A percentile compares a stretch with the other conserved stretches of the same genome.
Evolutionary conservation across 2,888 invertebrate species (phyloP).

Genomic region (Spodoptera exigua): DNA sequence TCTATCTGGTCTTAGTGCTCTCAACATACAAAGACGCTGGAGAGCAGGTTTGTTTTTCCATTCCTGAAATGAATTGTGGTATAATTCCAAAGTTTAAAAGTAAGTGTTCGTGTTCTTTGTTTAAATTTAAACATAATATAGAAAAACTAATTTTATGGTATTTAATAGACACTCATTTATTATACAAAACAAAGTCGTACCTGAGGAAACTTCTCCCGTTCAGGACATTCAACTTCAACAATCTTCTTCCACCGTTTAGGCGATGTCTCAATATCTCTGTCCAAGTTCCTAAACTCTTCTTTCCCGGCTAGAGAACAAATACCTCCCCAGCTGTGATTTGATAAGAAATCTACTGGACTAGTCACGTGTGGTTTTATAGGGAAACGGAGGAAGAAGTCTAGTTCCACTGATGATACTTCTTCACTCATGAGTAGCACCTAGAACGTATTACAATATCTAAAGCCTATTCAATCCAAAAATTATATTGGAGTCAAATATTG

Average conservation of each 20-base stretch:
- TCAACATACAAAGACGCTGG: slow-evolving; percentile 98
- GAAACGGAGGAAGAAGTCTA: slow-evolving; percentile 97
- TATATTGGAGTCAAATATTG: no score
- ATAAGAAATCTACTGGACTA: slow-evolving; percentile 98
- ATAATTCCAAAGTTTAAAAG: no score
- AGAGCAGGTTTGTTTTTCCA: slow-evolving; percentile 99
- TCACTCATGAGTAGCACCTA: slow-evolving; percentile 96
- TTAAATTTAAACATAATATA: no score
- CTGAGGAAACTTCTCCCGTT: slow-evolving; percentile 98
- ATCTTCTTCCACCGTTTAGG: slow-evolving; percentile 99
- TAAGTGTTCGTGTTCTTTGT: no score
- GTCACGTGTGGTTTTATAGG: slow-evolving; percentile 97
- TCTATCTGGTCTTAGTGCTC: slow-evolving; percentile 97
- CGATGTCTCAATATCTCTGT: slow-evolving; percentile 98
- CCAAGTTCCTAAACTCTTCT: slow-evolving; percentile 97
- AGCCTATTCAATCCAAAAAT: no score
- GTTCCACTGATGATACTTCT: slow-evolving; percentile 94
- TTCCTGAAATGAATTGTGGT: slow-evolving; percentile 89
- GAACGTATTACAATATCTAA: no score
- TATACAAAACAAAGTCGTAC: slow-evolving; percentile 55
- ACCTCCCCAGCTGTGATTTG: slow-evolving; percentile 98
- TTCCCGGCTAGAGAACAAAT: slow-evolving; percentile 96
- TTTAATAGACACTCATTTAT: no score
- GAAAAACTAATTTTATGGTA: no score
- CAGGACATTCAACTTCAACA: slow-evolving; percentile 98